A percentile compares a stretch with the other conserved stretches of the same genome.
These are phyloP conservation scores for Calyptommatus sinebrachiatus DNA, from an alignment of 2,113 vertebrate genomes.

Conservation along the genomic window DNA sequence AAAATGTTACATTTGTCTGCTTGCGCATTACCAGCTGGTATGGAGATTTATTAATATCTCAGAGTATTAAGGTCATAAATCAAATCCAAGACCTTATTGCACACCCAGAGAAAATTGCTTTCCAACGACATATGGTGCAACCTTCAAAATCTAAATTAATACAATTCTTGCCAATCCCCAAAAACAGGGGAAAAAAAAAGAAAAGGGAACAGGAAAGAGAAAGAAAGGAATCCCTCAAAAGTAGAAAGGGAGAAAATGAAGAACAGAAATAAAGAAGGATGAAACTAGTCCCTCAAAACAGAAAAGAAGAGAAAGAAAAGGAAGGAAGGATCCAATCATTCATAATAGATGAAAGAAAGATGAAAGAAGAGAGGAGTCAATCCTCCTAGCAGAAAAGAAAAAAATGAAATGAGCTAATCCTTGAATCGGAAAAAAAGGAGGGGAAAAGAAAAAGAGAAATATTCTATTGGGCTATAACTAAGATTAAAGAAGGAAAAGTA, in stretches of 20 bases:
- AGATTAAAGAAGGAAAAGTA: no score
- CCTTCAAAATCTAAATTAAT: constrained; percentile 70
- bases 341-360: no score
- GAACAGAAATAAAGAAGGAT: no score
- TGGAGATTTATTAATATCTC: constrained; percentile 67
- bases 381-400: constrained; percentile 18
- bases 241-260: background rate
- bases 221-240: no score
- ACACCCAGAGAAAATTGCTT: constrained; percentile 69
- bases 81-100: constrained; percentile 64
- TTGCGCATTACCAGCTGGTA: constrained; percentile 54
- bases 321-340: background rate
- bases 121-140: constrained; percentile 67
- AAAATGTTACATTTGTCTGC: constrained; percentile 61
- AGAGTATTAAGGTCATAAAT: constrained; percentile 70
- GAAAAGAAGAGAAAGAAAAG: background rate
- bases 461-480: no score
- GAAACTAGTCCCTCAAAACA: no score
- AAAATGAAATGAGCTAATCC: no score
- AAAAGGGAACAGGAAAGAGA: background rate
- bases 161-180: constrained; percentile 61
- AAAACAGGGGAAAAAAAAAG: background rate
- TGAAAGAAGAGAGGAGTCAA: constrained; percentile 15
- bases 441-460: no score
- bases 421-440: no score